Percentiles rank a stretch among this genome's conserved stretches.
phyloP scores from a whole-genome alignment of 1,140 invertebrate species.

The Cherax destructor region DNA sequence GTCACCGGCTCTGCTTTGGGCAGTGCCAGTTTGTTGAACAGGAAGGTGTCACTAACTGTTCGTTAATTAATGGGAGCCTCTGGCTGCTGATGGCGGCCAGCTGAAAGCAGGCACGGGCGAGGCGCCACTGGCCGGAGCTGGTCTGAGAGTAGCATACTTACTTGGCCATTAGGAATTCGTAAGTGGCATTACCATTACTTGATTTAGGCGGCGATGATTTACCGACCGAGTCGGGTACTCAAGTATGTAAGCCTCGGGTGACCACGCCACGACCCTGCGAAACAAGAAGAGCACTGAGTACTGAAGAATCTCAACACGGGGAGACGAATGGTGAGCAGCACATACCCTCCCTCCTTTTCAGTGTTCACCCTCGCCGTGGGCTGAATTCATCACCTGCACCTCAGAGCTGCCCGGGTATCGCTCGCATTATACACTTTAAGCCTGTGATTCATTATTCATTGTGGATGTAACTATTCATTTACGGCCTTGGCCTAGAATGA shows the following conservation, averaged over 20 bases:
- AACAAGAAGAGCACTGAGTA: not conserved
- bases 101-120: not conserved
- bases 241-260: not conserved
- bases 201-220: not conserved
- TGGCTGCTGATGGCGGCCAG: not conserved
- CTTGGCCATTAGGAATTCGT: not conserved
- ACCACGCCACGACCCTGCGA: not conserved
- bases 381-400: not conserved
- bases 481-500: not conserved
- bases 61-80: conserved; percentile 42
- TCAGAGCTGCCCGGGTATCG: not conserved
- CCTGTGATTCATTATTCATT: conserved; percentile 37
- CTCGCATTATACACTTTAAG: not conserved
- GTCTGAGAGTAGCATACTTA: not conserved
- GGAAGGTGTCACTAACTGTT: conserved; percentile 59
- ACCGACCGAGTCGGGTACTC: not conserved
- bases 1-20: conserved; percentile 36
- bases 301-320: not conserved
- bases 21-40: conserved; percentile 46
- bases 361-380: not conserved
- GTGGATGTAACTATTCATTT: conserved; percentile 25
- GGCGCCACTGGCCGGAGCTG: not conserved
- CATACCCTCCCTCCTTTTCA: conserved; percentile 2
- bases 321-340: not conserved
- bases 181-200: not conserved